These are phyloP conservation scores for Poecilia velifera DNA, from an alignment of 2,797 vertebrate species.

Conservation along the genomic window DNA sequence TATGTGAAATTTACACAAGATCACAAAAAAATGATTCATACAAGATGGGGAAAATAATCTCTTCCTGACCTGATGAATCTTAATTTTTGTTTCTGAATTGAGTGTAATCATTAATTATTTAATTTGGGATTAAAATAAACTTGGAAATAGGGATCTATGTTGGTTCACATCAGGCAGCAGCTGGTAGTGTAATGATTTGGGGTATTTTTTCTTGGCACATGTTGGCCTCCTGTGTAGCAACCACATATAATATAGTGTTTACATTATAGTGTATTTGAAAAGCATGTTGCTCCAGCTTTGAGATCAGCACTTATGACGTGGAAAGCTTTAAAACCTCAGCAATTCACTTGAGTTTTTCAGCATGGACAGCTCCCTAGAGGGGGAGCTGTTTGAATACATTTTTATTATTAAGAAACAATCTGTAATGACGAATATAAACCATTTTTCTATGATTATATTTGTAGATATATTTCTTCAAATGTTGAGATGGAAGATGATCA, in stretches of 20 bases:
- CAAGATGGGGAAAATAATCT: background rate
- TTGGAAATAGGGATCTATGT: background rate
- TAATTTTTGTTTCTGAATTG: background rate
- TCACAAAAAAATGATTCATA: background rate
- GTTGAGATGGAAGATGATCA: background rate
- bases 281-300: background rate
- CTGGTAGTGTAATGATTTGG: background rate
- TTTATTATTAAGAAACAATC: background rate
- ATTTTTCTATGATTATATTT: background rate
- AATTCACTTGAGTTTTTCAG: conserved; percentile 43
- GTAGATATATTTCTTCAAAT: background rate
- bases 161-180: background rate
- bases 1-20: background rate
- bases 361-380: conserved; percentile 55
- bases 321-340: conserved; percentile 38
- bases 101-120: background rate
- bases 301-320: conserved; percentile 37
- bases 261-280: background rate
- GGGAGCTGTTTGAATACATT: background rate
- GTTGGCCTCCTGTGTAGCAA: background rate
- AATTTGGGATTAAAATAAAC: background rate
- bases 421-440: background rate
- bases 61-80: background rate
- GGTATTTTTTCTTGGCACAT: background rate
- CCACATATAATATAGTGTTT: background rate